Conservation (phyloP, 2,888 invertebrate genomes). For the Allygus modestus region DNA sequence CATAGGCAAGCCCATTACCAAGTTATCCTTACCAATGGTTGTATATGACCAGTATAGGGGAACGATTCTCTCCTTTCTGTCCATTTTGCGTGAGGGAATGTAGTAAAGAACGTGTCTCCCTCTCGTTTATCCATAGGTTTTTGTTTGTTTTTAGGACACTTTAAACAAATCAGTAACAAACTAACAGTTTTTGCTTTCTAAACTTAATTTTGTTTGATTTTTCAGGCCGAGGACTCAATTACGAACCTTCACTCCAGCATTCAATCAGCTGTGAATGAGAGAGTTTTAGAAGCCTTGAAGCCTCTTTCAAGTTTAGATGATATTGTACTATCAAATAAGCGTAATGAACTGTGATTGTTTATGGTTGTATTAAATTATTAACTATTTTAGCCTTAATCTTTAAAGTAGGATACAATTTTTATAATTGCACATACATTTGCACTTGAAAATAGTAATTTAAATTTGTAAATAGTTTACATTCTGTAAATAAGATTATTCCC, state of each 20-base stretch:
- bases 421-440: conserved; percentile 16
- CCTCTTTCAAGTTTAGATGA: conserved; percentile 17
- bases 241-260: conserved; percentile 83
- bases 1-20: no score
- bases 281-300: conserved; percentile 76
- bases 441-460: background rate
- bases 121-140: no score
- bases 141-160: no score
- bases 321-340: conserved; percentile 4
- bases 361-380: conserved; percentile 27
- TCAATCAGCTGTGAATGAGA: conserved; percentile 77
- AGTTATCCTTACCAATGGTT: no score
- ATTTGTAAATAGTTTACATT: conserved; percentile 25
- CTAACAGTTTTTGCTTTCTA: no score
- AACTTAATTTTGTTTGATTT: conserved; percentile 66
- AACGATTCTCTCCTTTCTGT: no score
- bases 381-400: conserved; percentile 40
- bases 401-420: background rate
- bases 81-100: no score
- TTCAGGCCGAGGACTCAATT: conserved; percentile 88
- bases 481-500: conserved; percentile 37
- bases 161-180: no score
- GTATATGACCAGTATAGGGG: no score
- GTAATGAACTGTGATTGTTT: conserved; percentile 49
- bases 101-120: no score